Conservation (phyloP, 1,140 invertebrate genomes). For the Cotesia typhae region DNA sequence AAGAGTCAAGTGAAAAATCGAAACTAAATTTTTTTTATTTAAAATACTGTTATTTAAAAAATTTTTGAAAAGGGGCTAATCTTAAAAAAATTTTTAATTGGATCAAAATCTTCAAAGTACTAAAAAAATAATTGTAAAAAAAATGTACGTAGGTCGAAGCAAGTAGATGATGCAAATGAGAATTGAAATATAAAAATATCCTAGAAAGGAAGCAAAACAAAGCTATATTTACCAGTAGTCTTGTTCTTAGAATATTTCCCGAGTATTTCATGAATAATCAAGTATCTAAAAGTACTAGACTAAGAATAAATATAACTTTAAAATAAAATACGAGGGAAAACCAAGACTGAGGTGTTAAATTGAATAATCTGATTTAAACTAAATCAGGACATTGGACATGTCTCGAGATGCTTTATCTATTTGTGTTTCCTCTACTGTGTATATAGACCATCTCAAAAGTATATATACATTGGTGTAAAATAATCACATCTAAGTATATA, state of each 20-base stretch:
- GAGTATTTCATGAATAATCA: slow-evolving; percentile 1
- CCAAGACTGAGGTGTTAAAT: too few relatives aligned
- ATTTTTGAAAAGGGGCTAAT: neutral
- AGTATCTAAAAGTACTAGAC: too few relatives aligned
- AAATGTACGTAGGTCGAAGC: slow-evolving; percentile 12
- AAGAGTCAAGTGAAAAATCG: too few relatives aligned
- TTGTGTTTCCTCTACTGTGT: neutral
- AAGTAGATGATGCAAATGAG: slow-evolving; percentile 30
- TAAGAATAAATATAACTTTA: too few relatives aligned
- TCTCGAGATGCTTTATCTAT: slow-evolving; percentile 3
- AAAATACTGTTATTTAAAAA: too few relatives aligned
- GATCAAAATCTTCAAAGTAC: neutral
- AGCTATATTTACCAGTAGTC: neutral
- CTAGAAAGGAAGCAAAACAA: neutral
- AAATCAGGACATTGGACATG: neutral
- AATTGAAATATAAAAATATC: slow-evolving; percentile 10
- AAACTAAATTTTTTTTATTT: too few relatives aligned
- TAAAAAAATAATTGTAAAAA: neutral
- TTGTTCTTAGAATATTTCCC: slow-evolving; percentile 9
- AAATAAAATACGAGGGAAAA: too few relatives aligned
- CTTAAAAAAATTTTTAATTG: neutral
- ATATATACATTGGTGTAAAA: too few relatives aligned
- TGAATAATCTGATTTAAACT: too few relatives aligned
- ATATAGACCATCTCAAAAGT: too few relatives aligned
- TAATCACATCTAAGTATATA: neutral